Base-by-base conservation (phyloP, 23 tunicate species). In the Corella eumyota region DNA sequence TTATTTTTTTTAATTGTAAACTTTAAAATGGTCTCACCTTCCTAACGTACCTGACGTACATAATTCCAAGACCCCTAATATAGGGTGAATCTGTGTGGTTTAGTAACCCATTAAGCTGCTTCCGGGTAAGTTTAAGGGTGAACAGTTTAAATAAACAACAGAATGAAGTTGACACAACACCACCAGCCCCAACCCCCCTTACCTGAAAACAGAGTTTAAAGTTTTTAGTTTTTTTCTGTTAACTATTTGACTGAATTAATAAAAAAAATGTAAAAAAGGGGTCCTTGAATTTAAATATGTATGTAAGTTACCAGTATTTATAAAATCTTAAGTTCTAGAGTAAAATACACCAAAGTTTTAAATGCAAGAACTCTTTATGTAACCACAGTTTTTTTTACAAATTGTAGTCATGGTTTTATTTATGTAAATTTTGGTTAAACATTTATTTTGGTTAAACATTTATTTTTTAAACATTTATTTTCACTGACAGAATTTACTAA, bases 131-230 rank as follows among this genome's bases (percentile, higher is more conserved):
- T 67, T 83, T 92, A 17, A 92, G 33, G 0, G 98, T 92, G 72
- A 76, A 92, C 5, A 92, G 73, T 45, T 92, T 92, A 38, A 90
- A 92, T 19, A 92, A 45, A 45, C 71, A 66, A 68, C 98, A 92
- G 58, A 72, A 92, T 3, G 93, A 48, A 21, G 98, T 82, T 3
- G 98, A 92, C 1, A 92, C 98, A 40, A 92, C 88, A 25, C 98
- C 98, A n/a, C 98, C 98, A 3, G 91, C 77, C 6, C 98, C 98
- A 60, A 92, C 98, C 20, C 98, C 98, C 1, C 98, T 59, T 1
- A 90, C 97, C 82, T 79, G 54, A 5, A 68, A 35, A 33, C n/a
- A n/a, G 7, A 57, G 22, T 21, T 50, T 6, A 48, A 6, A 29
- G 11, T n/a, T n/a, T n/a, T n/a, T n/a, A n/a, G n/a, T n/a, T n/a